A percentile compares a stretch with the other conserved stretches of the same genome.
Conservation (phyloP, 1,140 invertebrate genomes). For the Drosophila nikananu region DNA sequence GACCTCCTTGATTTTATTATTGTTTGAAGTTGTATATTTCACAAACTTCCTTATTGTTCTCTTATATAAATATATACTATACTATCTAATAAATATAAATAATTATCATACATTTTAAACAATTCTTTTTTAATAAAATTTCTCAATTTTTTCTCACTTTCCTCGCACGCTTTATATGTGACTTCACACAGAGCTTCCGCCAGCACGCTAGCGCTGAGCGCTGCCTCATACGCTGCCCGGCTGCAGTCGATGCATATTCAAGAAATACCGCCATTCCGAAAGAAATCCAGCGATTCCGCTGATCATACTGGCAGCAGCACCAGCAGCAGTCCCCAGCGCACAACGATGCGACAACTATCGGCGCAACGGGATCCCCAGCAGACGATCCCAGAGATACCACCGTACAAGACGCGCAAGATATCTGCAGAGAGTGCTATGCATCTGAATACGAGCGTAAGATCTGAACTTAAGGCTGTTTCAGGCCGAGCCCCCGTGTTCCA, state of each 20-base stretch:
- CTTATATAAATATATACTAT: not conserved
- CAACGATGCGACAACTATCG: conserved; percentile 59
- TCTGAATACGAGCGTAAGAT: conserved; percentile 79
- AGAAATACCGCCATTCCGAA: conserved; percentile 87
- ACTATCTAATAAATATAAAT: not conserved
- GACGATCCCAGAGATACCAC: conserved; percentile 86
- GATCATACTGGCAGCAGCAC: conserved; percentile 75
- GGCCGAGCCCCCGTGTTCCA: not conserved
- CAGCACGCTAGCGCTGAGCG: conserved; percentile 76
- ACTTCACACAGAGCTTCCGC: conserved; percentile 72
- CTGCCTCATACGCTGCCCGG: conserved; percentile 55
- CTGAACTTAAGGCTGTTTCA: conserved; percentile 1
- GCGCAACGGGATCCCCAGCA: conserved; percentile 62
- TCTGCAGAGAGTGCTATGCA: conserved; percentile 86
- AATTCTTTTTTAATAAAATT: conserved; percentile 3
- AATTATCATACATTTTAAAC: not conserved
- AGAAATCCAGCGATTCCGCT: conserved; percentile 83
- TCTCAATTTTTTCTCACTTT: conserved; percentile 9
- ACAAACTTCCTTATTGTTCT: not conserved
- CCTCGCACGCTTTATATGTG: conserved; percentile 35
- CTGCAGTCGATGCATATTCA: conserved; percentile 85
- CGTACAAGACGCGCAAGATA: conserved; percentile 86
- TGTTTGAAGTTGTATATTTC: not conserved
- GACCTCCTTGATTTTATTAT: no score
- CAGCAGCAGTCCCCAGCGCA: conserved; percentile 75